Conservation (phyloP, 1,140 invertebrate genomes). For the Atopsyche davidsoni region DNA sequence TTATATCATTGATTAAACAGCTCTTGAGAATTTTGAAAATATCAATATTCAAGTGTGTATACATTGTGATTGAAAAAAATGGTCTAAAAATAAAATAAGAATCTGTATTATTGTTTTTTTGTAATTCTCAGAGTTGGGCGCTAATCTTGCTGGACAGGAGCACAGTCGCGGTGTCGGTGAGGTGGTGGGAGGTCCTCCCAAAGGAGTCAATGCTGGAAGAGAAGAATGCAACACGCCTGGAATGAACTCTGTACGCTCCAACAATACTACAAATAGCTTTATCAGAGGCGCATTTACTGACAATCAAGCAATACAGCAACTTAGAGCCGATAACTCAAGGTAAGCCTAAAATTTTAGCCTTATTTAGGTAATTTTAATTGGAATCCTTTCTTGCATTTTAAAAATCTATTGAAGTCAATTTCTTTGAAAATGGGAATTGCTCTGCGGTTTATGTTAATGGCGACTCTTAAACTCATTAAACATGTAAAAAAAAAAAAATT, state of each 20-base stretch:
- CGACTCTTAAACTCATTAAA: too few relatives aligned
- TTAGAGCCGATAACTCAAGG: slow-evolving; percentile 22
- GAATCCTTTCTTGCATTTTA: too few relatives aligned
- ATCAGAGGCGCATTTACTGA: slow-evolving; percentile 11
- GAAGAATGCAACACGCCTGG: slow-evolving; percentile 36
- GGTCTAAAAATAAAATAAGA: too few relatives aligned
- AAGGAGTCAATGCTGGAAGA: slow-evolving; percentile 27
- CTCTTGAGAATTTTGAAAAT: too few relatives aligned
- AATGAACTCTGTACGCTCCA: slow-evolving; percentile 39
- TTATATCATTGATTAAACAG: too few relatives aligned
- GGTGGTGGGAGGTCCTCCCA: slow-evolving; percentile 35
- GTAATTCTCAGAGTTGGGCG: slow-evolving; percentile 74
- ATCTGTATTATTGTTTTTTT: slow-evolving; percentile 24
- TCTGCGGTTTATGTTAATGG: too few relatives aligned
- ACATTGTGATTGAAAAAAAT: too few relatives aligned
- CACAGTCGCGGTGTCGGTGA: slow-evolving; percentile 30
- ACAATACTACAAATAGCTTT: slow-evolving; percentile 27
- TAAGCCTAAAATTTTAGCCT: too few relatives aligned
- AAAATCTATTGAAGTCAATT: too few relatives aligned
- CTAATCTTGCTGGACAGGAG: slow-evolving; percentile 69
- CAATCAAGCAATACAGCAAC: slow-evolving; percentile 23
- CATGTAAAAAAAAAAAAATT: too few relatives aligned
- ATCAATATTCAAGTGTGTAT: neutral
- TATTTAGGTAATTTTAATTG: too few relatives aligned
- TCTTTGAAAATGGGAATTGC: too few relatives aligned